Conservation (phyloP, 2,797 vertebrate species). For the Pterois miles region DNA sequence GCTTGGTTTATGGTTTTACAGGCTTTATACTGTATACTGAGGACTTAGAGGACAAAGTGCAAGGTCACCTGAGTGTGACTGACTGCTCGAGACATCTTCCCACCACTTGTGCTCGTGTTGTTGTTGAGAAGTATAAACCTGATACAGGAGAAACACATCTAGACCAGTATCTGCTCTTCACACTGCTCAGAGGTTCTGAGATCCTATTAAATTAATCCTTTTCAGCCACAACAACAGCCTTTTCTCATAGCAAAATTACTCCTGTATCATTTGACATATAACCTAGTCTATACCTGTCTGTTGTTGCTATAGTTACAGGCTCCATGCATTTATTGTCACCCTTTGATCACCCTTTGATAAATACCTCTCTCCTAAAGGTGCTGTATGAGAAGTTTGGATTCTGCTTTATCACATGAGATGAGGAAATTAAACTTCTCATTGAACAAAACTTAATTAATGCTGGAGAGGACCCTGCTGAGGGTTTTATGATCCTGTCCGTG, state of each 20-base stretch:
- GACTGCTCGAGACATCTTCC: not conserved
- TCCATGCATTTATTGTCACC: not conserved
- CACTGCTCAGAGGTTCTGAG: not conserved
- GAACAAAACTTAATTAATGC: not conserved
- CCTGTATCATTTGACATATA: not conserved
- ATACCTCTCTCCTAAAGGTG: not conserved
- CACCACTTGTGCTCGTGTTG: not conserved
- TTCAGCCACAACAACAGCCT: too few relatives aligned
- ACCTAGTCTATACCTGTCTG: not conserved
- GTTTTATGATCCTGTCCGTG: not conserved
- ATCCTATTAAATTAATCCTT: not conserved
- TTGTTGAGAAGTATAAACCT: not conserved
- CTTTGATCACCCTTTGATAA: not conserved
- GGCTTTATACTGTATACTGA: not conserved
- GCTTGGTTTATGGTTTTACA: not conserved
- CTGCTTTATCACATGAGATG: not conserved
- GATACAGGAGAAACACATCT: not conserved
- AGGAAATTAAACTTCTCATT: not conserved
- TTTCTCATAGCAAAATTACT: not conserved
- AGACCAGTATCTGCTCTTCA: not conserved
- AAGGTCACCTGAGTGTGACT: not conserved
- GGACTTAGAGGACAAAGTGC: not conserved
- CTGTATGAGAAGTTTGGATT: not conserved
- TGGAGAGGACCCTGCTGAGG: not conserved
- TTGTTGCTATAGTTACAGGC: slow-evolving; percentile 7